Percentiles rank a stretch among this genome's conserved stretches.
These are phyloP conservation scores for Eilema griseolum DNA, from an alignment of 2,888 invertebrate genomes.

Conservation along the genomic window DNA sequence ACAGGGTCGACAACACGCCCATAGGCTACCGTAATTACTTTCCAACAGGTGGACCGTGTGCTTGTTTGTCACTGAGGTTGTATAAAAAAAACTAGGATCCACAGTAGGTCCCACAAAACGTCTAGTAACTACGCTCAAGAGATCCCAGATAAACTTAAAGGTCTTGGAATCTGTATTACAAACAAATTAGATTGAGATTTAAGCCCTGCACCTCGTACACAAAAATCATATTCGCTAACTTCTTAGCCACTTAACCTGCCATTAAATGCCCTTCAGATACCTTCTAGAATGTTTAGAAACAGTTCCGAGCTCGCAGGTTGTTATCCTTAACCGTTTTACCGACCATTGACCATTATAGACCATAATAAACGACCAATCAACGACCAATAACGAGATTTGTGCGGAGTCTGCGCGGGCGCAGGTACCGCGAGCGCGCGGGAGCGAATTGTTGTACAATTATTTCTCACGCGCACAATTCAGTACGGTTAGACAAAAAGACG, in stretches of 20 bases:
- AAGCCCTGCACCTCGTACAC: not conserved
- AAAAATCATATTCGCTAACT: not conserved
- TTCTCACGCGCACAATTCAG: slow-evolving; percentile 58
- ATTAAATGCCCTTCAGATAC: not conserved
- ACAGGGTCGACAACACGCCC: no score
- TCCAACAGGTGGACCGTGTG: no score
- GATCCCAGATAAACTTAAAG: no score
- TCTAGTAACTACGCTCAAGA: no score
- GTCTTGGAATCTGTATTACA: no score
- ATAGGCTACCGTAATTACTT: no score
- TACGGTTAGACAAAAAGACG: slow-evolving; percentile 48
- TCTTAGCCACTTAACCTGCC: not conserved
- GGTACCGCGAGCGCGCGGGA: slow-evolving; percentile 21
- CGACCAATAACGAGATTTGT: slow-evolving; percentile 44
- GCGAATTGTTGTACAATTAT: slow-evolving; percentile 42
- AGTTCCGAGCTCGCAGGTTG: slow-evolving; percentile 5
- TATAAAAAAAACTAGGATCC: no score
- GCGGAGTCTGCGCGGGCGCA: slow-evolving; percentile 35
- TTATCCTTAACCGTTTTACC: slow-evolving; percentile 23
- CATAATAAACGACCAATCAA: slow-evolving; percentile 42
- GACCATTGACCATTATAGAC: slow-evolving; percentile 24
- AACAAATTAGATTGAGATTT: no score
- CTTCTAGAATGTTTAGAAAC: slow-evolving; percentile 8
- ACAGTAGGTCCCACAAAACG: no score
- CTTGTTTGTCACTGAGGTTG: no score